Evolutionary conservation across 1,140 invertebrate species (phyloP), one percentile per base, ranked within the genome.

Genomic region (Globodera ellingtonae): DNA sequence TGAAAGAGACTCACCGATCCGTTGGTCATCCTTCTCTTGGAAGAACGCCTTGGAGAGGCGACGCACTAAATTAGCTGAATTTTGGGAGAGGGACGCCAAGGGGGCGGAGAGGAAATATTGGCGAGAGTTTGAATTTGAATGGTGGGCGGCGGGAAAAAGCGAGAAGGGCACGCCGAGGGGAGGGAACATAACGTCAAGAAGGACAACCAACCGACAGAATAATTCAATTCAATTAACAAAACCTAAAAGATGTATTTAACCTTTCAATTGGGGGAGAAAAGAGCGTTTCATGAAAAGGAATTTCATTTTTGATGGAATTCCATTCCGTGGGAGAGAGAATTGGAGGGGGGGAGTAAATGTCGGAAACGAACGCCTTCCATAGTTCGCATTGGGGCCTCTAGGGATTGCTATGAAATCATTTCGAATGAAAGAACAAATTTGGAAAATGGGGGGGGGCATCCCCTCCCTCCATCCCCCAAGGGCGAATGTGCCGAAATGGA

Each of bases 11-110:
- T 79, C 50, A 88, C 88, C 88, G 70, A 84, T 79, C 83, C 59
- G 48, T 13, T 86, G 82, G 46, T 79, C 83, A 79, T 87, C 75
- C 65, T 88, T 88, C 50, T 84, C 79, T 72, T 88, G 86, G 81
- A 88, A 88, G 69, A 88, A 89, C n/a, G 87, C 87, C 65, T 87
- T 85, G 59, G 81, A 84, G 47, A 88, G 81, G 73, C 89, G 87
- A 35, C 88, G 79, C 70, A 88, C 86, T 86, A 89, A 87, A 89
- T 89, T 83, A 18, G 85, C 82, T 52, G 84, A 84, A 52, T 62
- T 86, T 75, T 85, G 80, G 6, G 71, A 75, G 21, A 85, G 78
- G 15, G 77, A 84, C 62, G 79, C 69, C 35, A 82, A 59, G 35
- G 65, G 44, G 69, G 35, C 15, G 77, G 77, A 13, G 24, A 52